These are phyloP conservation scores for Pristionchus arcanus DNA, from an alignment of 2,888 invertebrate genomes.

Conservation along the genomic window DNA sequence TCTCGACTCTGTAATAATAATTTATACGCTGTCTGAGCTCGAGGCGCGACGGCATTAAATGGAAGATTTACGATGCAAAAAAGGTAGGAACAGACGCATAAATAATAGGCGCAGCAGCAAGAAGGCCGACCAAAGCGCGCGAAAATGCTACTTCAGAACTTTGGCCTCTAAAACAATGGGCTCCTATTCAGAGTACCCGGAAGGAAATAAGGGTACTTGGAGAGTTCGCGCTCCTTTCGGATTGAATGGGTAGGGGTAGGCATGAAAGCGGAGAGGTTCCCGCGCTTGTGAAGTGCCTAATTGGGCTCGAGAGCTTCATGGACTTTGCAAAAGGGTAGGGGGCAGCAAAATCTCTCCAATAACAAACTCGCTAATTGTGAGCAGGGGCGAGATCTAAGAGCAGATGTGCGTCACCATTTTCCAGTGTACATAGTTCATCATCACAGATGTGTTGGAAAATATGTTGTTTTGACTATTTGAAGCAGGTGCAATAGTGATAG, in stretches of 20 bases:
- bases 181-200: background rate
- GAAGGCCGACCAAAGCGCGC: background rate
- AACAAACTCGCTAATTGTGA: background rate
- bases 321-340: conserved; percentile 27
- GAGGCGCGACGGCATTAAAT: background rate
- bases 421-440: background rate
- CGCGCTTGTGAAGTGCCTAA: background rate
- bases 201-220: conserved; percentile 6
- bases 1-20: background rate
- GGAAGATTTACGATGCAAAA: background rate
- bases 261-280: background rate
- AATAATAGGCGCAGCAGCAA: background rate
- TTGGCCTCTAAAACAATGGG: background rate
- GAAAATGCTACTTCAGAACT: background rate
- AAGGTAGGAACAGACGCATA: conserved; percentile 39
- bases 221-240: background rate
- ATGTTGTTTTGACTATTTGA: conserved; percentile 21
- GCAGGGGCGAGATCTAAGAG: background rate
- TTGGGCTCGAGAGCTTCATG: background rate
- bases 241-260: background rate
- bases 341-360: background rate
- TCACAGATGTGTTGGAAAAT: background rate
- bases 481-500: background rate
- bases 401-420: background rate
- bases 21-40: background rate